Percentiles rank a stretch among this genome's conserved stretches.
Conservation (phyloP, 2,113 vertebrate genomes). For the Osmerus mordax region DNA sequence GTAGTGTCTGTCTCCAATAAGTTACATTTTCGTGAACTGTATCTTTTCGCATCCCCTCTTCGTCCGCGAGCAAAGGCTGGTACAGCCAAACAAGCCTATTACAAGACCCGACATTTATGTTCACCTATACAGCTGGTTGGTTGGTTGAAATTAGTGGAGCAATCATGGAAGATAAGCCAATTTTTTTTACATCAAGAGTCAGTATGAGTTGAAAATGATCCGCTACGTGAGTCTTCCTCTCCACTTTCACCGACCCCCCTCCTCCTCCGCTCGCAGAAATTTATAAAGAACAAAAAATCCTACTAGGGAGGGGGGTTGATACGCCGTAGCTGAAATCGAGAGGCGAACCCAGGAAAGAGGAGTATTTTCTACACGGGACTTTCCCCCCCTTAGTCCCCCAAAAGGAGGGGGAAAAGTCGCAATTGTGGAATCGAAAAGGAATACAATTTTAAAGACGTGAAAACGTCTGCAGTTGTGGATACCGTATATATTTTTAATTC, state of each 20-base stretch:
- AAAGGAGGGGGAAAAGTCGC: constrained; percentile 81
- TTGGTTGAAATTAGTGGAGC: constrained; percentile 68
- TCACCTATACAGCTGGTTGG: constrained; percentile 63
- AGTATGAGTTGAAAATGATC: constrained; percentile 66
- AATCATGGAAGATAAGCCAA: constrained; percentile 52
- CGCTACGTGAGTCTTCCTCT: constrained; percentile 64
- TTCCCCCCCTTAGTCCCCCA: constrained; percentile 76
- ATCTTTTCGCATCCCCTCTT: constrained; percentile 48
- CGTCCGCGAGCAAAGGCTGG: constrained; percentile 4
- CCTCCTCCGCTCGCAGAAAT: constrained; percentile 35
- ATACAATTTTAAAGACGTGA: constrained; percentile 61
- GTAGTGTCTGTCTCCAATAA: constrained; percentile 7
- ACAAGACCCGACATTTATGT: constrained; percentile 63
- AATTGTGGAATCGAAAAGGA: constrained; percentile 66
- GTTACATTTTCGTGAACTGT: constrained; percentile 15
- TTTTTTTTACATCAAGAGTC: constrained; percentile 56
- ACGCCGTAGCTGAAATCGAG: constrained; percentile 79
- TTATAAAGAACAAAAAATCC: constrained; percentile 81
- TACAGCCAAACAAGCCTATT: constrained; percentile 58
- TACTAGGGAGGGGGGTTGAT: constrained; percentile 74
- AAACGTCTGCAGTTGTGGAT: constrained; percentile 72
- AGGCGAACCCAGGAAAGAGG: constrained; percentile 79
- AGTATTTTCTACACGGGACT: constrained; percentile 77
- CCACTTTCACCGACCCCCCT: constrained; percentile 66
- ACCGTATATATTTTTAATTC: constrained; percentile 77